These are phyloP conservation scores for Metalampra italica DNA, from an alignment of 2,888 invertebrate genomes.

Conservation along the genomic window DNA sequence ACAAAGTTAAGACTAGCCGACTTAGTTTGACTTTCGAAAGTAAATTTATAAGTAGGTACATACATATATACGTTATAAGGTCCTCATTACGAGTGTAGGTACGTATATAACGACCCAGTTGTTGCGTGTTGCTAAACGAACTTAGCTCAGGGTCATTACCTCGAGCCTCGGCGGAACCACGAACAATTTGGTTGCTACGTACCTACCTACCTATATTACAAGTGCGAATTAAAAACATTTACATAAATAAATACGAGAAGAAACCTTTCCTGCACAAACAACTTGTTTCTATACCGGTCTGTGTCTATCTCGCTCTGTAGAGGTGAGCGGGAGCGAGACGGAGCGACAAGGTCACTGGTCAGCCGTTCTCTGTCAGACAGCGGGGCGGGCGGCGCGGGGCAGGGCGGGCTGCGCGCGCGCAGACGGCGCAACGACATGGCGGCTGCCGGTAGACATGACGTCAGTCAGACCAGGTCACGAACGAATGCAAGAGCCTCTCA, in stretches of 20 bases:
- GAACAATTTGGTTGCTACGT: slow-evolving; percentile 27
- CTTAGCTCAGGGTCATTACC: slow-evolving; percentile 66
- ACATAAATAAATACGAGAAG: slow-evolving; percentile 59
- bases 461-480: slow-evolving; percentile 64
- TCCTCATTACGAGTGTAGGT: not conserved
- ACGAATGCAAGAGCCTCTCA: slow-evolving; percentile 57
- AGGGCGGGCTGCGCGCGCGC: slow-evolving; percentile 47
- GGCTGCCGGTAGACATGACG: slow-evolving; percentile 54
- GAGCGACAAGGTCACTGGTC: slow-evolving; percentile 74
- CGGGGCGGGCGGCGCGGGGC: slow-evolving; percentile 50
- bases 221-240: slow-evolving; percentile 67
- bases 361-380: slow-evolving; percentile 71
- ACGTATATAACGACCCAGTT: slow-evolving; percentile 33
- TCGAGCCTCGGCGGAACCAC: slow-evolving; percentile 24
- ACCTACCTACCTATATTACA: slow-evolving; percentile 32
- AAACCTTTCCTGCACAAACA: slow-evolving; percentile 70
- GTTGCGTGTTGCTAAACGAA: slow-evolving; percentile 42
- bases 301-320: slow-evolving; percentile 38
- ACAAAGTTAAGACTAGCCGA: too few relatives aligned
- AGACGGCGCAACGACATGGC: slow-evolving; percentile 66
- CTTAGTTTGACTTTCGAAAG: too few relatives aligned
- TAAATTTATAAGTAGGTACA: too few relatives aligned
- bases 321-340: slow-evolving; percentile 46
- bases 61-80: slow-evolving; percentile 3
- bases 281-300: slow-evolving; percentile 59